Base-by-base conservation (phyloP, 2,797 vertebrate genomes). In the Gobionotothen gibberifrons region DNA sequence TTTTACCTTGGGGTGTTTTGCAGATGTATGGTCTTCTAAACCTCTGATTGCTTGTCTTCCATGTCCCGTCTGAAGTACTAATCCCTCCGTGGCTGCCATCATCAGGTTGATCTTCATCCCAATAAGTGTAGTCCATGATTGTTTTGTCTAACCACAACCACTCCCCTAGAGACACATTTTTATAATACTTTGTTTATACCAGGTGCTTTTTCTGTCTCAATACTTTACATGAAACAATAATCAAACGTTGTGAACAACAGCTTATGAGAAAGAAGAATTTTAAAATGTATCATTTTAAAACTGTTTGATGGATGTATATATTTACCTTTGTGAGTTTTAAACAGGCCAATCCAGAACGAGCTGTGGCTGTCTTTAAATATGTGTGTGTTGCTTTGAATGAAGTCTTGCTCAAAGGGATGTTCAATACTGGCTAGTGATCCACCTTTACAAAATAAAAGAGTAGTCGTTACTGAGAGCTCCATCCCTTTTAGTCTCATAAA, bases 321-420 rank as follows among this genome's bases (percentile, higher is more conserved):
- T 47, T 61, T 95, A 97, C 97, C 95, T 89, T 91, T 90, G 22
- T 93, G 79, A 75, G 94, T 96, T 91, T 90, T 93, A 69, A 85
- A 95, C 77, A 98, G 86, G 84, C 96, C 96, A 69, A 95, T 93
- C 96, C 96, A 97, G 92, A 96, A 96, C 0, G 80, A 72, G 7
- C 11, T 3, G 9, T 81, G 52, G 74, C 89, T 90, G 32, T 91
- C 93, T 61, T 93, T 73, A 78, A 94, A 90, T 14, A 73, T 68
- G 64, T 90, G 83, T 11, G 89, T 17, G 12, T 73, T 84, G 1
- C 69, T 82, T 5, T 91, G 52, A 61, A 98, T 80, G 89, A 96
- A 98, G 10, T 3, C 82, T 19, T 93, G 89, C 82, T 98, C 96
- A 4, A 71, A 72, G 10, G 90, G 68, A 85, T 93, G 93, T 87